Conservation (phyloP, 2,888 invertebrate species). For the Trissolcus brochymenae region DNA sequence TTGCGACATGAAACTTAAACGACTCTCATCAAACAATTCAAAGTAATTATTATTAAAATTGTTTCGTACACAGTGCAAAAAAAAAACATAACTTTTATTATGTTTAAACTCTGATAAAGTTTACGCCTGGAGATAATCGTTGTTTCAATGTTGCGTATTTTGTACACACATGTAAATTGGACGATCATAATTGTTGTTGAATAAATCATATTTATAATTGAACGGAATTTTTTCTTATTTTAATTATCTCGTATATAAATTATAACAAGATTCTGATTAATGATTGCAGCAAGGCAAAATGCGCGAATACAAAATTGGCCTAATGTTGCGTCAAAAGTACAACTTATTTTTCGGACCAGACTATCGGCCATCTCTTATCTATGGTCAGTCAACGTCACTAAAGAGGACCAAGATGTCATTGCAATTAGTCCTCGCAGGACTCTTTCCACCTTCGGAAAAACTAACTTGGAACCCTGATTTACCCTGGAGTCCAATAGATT, state of each 20-base stretch:
- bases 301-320: conserved; percentile 71
- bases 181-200: not conserved
- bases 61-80: conserved; percentile 14
- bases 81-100: conserved; percentile 3
- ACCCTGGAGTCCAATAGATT: conserved; percentile 79
- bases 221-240: not conserved
- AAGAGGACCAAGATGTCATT: conserved; percentile 80
- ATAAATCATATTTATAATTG: not conserved
- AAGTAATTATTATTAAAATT: not conserved
- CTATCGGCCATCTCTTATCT: conserved; percentile 69
- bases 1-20: not conserved
- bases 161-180: not conserved
- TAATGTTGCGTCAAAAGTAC: conserved; percentile 69
- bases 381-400: conserved; percentile 76
- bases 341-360: conserved; percentile 66
- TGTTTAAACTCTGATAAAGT: conserved; percentile 14
- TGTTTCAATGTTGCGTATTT: not conserved
- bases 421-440: conserved; percentile 77
- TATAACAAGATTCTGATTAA: not conserved
- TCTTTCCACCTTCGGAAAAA: conserved; percentile 76
- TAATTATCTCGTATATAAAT: not conserved
- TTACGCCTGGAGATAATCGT: conserved; percentile 6
- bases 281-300: conserved; percentile 66
- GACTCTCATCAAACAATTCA: not conserved
- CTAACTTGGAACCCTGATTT: conserved; percentile 76